A percentile compares a stretch with the other conserved stretches of the same genome.
These are phyloP conservation scores for Semaprochilodus insignis DNA, from an alignment of 2,797 vertebrate genomes.

Conservation along the genomic window DNA sequence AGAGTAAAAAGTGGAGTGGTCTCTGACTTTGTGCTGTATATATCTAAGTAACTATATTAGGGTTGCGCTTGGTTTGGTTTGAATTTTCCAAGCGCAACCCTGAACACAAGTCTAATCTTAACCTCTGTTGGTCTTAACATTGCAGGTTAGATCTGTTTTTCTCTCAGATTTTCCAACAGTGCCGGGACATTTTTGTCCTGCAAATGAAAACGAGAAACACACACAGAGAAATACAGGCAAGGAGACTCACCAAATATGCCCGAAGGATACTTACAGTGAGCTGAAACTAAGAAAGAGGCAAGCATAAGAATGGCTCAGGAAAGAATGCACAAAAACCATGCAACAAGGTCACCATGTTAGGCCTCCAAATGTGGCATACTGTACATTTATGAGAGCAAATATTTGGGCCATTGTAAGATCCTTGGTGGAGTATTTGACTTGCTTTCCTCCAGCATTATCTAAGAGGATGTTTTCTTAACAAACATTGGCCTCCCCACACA, in stretches of 20 bases:
- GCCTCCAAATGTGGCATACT: conserved; percentile 1
- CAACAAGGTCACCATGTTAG: neutral
- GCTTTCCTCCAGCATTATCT: conserved; percentile 51
- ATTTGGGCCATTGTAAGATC: conserved; percentile 49
- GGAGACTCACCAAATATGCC: conserved; percentile 37
- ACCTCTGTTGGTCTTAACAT: no score
- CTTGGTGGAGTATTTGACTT: conserved; percentile 37
- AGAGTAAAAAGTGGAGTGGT: no score
- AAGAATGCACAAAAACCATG: neutral
- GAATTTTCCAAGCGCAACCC: no score
- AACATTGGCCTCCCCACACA: conserved; percentile 58
- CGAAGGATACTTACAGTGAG: conserved; percentile 51
- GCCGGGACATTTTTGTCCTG: no score
- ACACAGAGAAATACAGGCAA: no score
- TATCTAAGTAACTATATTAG: no score
- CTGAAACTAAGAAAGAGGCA: neutral
- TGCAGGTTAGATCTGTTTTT: no score
- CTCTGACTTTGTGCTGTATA: no score
- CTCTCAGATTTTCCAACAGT: no score
- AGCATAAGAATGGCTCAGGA: conserved; percentile 14
- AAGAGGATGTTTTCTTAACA: conserved; percentile 64
- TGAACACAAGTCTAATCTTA: no score
- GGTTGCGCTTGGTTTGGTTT: no score
- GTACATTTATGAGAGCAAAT: conserved; percentile 55
- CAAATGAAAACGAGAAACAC: no score